Conservation (phyloP, 2,113 vertebrate genomes). For the Xiphorhynchus elegans region DNA sequence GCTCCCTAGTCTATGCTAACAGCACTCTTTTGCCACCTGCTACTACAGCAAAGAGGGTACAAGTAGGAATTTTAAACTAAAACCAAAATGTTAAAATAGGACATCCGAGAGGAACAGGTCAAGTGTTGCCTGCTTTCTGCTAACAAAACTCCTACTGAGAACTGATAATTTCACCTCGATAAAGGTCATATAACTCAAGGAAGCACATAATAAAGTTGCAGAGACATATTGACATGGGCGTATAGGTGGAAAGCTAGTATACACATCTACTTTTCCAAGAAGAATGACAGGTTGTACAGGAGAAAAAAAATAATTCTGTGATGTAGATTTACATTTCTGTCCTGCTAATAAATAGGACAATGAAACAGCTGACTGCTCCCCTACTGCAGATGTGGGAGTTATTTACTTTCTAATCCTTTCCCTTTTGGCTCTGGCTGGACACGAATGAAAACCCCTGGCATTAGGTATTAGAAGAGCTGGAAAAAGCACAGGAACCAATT, state of each 20-base stretch:
- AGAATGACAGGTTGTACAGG: conserved; percentile 6
- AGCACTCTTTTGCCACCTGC: not conserved
- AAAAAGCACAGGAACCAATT: conserved; percentile 81
- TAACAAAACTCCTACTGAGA: not conserved
- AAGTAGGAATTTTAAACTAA: not conserved
- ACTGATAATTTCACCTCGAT: not conserved
- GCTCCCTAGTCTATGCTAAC: not conserved
- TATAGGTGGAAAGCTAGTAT: not conserved
- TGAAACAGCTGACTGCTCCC: conserved; percentile 85
- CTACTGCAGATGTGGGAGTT: conserved; percentile 81
- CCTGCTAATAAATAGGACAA: conserved; percentile 75
- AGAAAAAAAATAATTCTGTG: not conserved
- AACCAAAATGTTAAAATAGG: not conserved
- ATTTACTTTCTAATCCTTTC: conserved; percentile 88
- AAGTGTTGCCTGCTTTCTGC: not conserved
- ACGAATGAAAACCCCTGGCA: conserved; percentile 75
- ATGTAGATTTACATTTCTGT: conserved; percentile 72
- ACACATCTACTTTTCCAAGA: not conserved
- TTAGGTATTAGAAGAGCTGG: conserved; percentile 71
- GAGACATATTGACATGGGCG: not conserved
- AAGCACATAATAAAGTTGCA: not conserved
- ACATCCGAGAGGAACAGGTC: not conserved
- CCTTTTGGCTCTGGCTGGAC: conserved; percentile 77
- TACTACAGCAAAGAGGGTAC: not conserved
- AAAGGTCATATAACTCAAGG: not conserved